Percentiles rank a stretch among this genome's conserved stretches.
Conservation (phyloP, 2,113 vertebrate species). For the human region GRCh38 chr7:128036001-128036500, state of each 20-base stretch:
- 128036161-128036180: neutral
- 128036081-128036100: neutral
- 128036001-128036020: neutral
- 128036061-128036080: neutral
- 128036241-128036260: neutral
- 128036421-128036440: neutral
- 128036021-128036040: neutral
- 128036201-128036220: neutral
- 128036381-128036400: constrained; percentile 4
- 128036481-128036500: neutral
- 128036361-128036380: neutral
- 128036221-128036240: neutral
- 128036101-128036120: neutral
- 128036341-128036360: neutral
- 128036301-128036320: neutral
- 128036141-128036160: neutral
- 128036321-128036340: neutral
- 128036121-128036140: neutral
- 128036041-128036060: neutral
- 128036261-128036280: neutral
- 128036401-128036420: neutral
- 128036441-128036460: neutral
- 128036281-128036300: neutral
- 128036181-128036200: neutral
- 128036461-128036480: neutral